Evolutionary conservation across 2,113 vertebrate genomes (phyloP).

Genomic region (Halcyon malimbica): DNA sequence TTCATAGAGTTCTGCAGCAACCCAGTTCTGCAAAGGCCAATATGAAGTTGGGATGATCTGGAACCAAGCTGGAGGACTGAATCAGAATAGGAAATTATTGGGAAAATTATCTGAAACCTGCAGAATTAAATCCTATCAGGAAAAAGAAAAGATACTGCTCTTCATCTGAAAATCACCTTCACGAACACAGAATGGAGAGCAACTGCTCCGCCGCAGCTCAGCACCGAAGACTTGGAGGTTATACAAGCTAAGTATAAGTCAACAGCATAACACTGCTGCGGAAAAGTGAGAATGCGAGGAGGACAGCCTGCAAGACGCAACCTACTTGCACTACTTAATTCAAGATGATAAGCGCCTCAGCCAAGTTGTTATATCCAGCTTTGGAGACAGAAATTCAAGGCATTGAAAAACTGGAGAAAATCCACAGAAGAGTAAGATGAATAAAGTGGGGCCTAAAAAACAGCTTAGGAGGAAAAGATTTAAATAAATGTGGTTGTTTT

Average conservation of each 20-base stretch:
- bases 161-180: neutral
- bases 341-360: neutral
- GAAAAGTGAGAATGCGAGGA: neutral
- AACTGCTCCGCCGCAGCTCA: neutral
- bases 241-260: neutral
- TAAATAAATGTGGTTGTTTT: neutral
- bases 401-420: neutral
- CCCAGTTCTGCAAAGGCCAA: neutral
- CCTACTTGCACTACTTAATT: neutral
- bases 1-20: neutral
- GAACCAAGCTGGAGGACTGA: neutral
- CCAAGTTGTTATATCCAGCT: neutral
- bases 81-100: neutral
- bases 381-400: neutral
- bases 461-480: neutral
- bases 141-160: neutral
- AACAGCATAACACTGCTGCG: accelerated
- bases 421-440: neutral
- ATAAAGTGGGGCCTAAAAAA: neutral
- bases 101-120: neutral
- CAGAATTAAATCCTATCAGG: neutral
- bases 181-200: neutral
- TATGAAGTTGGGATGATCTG: neutral
- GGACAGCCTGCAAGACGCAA: neutral
- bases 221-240: neutral